Evolutionary conservation across 2,113 vertebrate species (phyloP), one percentile per base, ranked within the genome.

Genomic region (Elephantulus edwardii): DNA sequence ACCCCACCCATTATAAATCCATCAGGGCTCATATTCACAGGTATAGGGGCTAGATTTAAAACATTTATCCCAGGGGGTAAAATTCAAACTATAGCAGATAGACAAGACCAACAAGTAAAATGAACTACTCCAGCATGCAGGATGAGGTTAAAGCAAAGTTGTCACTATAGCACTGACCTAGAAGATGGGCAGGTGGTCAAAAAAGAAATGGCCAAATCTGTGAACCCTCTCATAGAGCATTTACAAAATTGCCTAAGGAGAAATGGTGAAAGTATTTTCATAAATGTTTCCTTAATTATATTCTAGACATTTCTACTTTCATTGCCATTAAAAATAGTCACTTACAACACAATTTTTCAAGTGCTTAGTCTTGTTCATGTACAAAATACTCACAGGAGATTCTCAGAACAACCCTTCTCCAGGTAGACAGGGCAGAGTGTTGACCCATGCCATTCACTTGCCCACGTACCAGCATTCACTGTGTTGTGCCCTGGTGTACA

Each of bases 291-390:
- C 83, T 93, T 48, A 85, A 52, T 68, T 70, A 8, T n/a, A 62
- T 85, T 83, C 44, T 78, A 82, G 70, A 60, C 22, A 28, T 52
- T 87, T 52, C 90, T 82, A 70, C 85, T 88, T 85, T 83, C 54
- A 64, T 50, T 79, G 78, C 77, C 86, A 88, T 90, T 90, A 83
- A 91, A 94, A 83, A 89, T 58, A 88, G 78, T 85, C 84, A 58
- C 91, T 79, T 38, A n/a, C 66, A 66, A 77, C 87, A 83, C 16
- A 62, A 81, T 83, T 77, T 60, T 88, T 64, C 88, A 54, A 83
- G 78, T 22, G 72, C 42, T 84, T 42, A 30, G 35, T 72, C 12
- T 48, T 82, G 75, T 66, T 38, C 71, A 72, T 33, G 82, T 90
- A 79, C 58, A 66, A 77, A 93, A n/a, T 70, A 75, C 64, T 82